phyloP scores from a whole-genome alignment of 2,888 invertebrate species.

The Cataglyphis livida region DNA sequence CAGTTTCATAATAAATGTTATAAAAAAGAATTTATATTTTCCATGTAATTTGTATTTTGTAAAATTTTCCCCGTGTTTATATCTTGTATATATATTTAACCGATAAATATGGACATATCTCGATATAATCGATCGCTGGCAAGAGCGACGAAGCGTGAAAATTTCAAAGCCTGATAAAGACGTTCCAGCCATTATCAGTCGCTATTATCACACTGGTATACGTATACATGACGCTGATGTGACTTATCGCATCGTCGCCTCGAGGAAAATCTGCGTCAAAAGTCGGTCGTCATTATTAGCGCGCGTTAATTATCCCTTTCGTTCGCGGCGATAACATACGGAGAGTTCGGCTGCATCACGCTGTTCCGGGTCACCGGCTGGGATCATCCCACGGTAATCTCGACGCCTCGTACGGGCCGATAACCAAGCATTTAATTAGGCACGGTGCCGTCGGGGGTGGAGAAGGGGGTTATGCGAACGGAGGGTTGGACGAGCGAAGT shows the following conservation, averaged over 20 bases:
- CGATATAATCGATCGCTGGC: background rate
- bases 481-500: slow-evolving; percentile 66
- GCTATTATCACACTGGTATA: slow-evolving; percentile 14
- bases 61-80: background rate
- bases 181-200: background rate
- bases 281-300: slow-evolving; percentile 19
- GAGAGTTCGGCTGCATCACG: background rate
- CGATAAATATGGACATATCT: background rate
- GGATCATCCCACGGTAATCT: slow-evolving; percentile 34
- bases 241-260: slow-evolving; percentile 32
- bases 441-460: slow-evolving; percentile 36
- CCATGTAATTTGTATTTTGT: background rate
- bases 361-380: slow-evolving; percentile 52
- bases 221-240: background rate
- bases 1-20: background rate
- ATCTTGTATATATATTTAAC: background rate
- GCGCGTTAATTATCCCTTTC: slow-evolving; percentile 32
- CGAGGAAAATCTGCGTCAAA: background rate
- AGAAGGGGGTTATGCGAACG: slow-evolving; percentile 26
- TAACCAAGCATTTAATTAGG: slow-evolving; percentile 77
- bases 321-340: slow-evolving; percentile 1
- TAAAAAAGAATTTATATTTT: too few relatives aligned
- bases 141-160: background rate
- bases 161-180: slow-evolving; percentile 24
- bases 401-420: slow-evolving; percentile 55